Evolutionary conservation across 2,797 vertebrate genomes (phyloP), one percentile per base, ranked within the genome.

Genomic region (Poeciliopsis presidionis): DNA sequence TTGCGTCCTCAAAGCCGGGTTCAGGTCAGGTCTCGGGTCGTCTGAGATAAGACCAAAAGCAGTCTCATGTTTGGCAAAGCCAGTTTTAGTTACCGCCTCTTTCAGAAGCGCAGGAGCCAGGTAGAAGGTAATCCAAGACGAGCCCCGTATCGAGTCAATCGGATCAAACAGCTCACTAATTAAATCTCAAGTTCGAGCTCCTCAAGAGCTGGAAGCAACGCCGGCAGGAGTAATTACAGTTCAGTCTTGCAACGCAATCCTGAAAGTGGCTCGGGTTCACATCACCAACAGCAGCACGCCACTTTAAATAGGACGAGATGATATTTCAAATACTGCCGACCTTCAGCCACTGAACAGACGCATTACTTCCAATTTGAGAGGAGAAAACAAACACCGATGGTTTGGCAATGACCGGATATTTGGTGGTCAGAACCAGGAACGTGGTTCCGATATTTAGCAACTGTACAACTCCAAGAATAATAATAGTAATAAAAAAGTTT

Each of bases 121-220:
- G 74, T 67, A n/a, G 78, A 45, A n/a, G 33, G 47, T 13, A 65
- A 74, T 57, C 22, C 9, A 33, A 71, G 30, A 49, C 0, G 36
- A 74, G 63, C 16, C 72, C 67, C 71, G 72, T 36, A 33, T 73
- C 28, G 39, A 79, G 36, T 65, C 30, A 41, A 51, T 41, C 43
- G 47, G 28, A 12, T 63, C 70, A 61, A 43, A 46, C 25, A 33
- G 53, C 53, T 74, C 33, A 76, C 53, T 69, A 75, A 75, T 45
- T n/a, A 28, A 51, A 0, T 73, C 41, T 78, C 46, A 46, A 72
- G 73, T 73, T 65, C 36, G n/a, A 43, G 9, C 41, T 43, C 11
- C 41, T 14, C 25, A 63, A 71, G 36, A 33, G 30, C 67, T 71
- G 22, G 39, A 59, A 30, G 75, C 22, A 14, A 14, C 20, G 22